Percentiles rank a stretch among this genome's conserved stretches.
phyloP scores from a whole-genome alignment of 23 tunicate genomes.

The Ascidia mentula region DNA sequence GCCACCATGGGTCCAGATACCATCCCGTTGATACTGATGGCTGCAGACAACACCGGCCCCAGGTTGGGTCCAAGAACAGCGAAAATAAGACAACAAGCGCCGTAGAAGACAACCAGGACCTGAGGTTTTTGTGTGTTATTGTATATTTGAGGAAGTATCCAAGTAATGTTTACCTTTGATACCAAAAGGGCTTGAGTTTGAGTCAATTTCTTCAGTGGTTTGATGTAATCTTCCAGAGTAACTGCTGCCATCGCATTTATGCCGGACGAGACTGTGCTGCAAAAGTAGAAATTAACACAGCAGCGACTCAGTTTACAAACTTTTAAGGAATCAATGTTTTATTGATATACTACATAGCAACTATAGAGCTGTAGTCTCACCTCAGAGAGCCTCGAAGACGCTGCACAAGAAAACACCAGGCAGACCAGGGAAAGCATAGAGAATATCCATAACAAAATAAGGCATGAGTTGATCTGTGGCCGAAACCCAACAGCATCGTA shows the following conservation, averaged over 20 bases:
- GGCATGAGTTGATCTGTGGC: constrained; percentile 75
- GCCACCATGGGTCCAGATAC: constrained; percentile 82
- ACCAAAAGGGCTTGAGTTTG: constrained; percentile 30
- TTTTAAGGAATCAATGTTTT: no score
- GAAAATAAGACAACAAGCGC: constrained; percentile 68
- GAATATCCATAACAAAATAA: constrained; percentile 54
- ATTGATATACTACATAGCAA: no score
- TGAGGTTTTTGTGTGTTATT: neutral
- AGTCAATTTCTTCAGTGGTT: constrained; percentile 37
- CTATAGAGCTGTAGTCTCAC: no score
- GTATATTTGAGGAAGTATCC: no score
- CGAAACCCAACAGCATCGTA: constrained; percentile 30
- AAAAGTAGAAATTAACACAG: no score
- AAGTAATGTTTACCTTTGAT: constrained; percentile 58
- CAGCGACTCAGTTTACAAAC: no score
- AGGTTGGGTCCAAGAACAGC: constrained; percentile 61
- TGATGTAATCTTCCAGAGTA: constrained; percentile 69
- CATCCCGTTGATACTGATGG: constrained; percentile 78
- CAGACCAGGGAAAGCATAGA: constrained; percentile 58
- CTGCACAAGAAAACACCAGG: constrained; percentile 69
- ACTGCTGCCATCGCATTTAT: constrained; percentile 74
- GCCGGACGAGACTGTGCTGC: constrained; percentile 71
- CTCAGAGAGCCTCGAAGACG: constrained; percentile 71
- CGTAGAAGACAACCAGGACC: constrained; percentile 57
- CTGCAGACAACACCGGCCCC: constrained; percentile 69